A percentile compares a stretch with the other conserved stretches of the same genome.
These are phyloP conservation scores for Eucriotettix oculatus DNA, from an alignment of 2,888 invertebrate species.

Conservation along the genomic window DNA sequence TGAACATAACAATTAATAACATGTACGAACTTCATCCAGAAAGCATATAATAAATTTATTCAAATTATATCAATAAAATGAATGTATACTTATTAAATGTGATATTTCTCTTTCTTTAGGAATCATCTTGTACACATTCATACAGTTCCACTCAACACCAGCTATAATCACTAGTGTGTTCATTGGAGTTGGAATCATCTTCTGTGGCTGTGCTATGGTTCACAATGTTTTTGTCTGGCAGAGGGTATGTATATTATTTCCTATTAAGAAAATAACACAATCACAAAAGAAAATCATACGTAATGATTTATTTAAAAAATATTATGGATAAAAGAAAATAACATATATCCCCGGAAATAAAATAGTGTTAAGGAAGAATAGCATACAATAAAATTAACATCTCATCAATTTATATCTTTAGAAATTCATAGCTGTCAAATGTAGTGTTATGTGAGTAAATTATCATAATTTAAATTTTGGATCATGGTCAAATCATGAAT, in stretches of 20 bases:
- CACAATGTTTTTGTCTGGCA: conserved; percentile 93
- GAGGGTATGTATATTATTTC: conserved; percentile 30
- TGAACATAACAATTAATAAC: neutral
- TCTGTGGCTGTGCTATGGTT: conserved; percentile 85
- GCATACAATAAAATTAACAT: too few relatives aligned
- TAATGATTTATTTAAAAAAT: too few relatives aligned
- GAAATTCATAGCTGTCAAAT: too few relatives aligned
- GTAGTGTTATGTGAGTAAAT: too few relatives aligned
- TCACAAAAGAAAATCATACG: neutral
- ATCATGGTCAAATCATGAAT: too few relatives aligned
- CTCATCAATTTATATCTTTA: too few relatives aligned
- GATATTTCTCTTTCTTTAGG: conserved; percentile 32
- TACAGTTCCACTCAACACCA: conserved; percentile 81
- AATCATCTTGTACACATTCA: conserved; percentile 80
- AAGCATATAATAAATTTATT: neutral
- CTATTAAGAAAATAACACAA: neutral
- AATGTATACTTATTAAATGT: neutral
- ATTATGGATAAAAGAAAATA: too few relatives aligned
- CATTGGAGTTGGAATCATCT: conserved; percentile 79
- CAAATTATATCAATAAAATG: neutral
- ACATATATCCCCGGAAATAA: too few relatives aligned
- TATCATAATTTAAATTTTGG: too few relatives aligned
- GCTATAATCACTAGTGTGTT: conserved; percentile 81
- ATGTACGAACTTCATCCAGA: neutral
- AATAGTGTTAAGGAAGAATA: too few relatives aligned